phyloP scores from a whole-genome alignment of 2,113 vertebrate species.

The Theristicus caerulescens region DNA sequence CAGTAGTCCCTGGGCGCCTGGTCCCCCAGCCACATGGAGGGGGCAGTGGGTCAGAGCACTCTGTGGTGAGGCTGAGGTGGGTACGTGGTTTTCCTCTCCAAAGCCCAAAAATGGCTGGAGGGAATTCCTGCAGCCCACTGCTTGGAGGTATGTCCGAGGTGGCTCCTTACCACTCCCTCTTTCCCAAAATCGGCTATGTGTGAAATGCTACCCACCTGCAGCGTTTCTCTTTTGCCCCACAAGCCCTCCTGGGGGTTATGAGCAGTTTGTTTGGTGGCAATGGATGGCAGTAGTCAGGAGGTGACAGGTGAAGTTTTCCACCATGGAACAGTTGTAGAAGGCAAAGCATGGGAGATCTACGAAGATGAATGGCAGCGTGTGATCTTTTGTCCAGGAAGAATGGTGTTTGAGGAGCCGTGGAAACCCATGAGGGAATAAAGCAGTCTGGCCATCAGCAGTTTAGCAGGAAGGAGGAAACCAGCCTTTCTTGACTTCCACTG shows the following conservation, averaged over 20 bases:
- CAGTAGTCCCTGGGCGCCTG: neutral
- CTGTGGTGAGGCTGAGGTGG: neutral
- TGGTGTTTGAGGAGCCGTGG: neutral
- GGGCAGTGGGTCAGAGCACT: accelerated
- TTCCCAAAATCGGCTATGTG: neutral
- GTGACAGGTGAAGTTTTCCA: neutral
- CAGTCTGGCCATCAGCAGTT: neutral
- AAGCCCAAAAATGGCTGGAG: neutral
- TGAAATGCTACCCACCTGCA: neutral
- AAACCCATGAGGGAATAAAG: neutral
- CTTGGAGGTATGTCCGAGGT: neutral
- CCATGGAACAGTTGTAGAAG: neutral
- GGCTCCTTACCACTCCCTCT: neutral
- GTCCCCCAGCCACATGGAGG: accelerated
- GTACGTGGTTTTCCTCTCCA: neutral
- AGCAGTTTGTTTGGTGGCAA: neutral
- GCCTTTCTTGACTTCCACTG: neutral
- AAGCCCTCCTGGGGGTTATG: neutral
- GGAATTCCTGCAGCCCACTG: neutral
- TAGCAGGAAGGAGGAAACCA: neutral
- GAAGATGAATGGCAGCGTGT: neutral
- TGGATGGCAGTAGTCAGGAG: neutral
- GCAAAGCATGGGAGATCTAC: neutral
- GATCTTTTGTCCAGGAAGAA: neutral
- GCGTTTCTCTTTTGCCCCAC: neutral